These are phyloP conservation scores for Trinorchestia longiramus DNA, from an alignment of 1,140 invertebrate genomes.

Conservation along the genomic window DNA sequence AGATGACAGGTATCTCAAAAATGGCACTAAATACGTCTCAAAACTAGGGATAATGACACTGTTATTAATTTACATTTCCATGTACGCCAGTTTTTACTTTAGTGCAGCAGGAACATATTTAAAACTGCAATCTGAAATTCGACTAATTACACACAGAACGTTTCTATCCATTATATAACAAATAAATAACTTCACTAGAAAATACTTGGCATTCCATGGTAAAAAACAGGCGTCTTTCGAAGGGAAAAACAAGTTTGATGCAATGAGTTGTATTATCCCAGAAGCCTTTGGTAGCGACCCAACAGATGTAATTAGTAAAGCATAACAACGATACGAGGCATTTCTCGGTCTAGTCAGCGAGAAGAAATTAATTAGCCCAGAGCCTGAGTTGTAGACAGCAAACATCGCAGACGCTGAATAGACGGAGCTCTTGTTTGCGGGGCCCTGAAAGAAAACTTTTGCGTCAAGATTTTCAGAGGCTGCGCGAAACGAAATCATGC, in stretches of 20 bases:
- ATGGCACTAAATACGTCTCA: background rate
- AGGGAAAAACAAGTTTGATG: background rate
- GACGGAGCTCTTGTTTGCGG: background rate
- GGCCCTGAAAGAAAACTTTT: background rate
- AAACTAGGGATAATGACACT: background rate
- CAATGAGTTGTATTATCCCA: background rate
- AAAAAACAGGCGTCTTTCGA: background rate
- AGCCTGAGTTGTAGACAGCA: background rate
- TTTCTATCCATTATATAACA: background rate
- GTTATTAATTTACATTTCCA: background rate
- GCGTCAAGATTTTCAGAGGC: background rate
- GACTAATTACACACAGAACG: background rate
- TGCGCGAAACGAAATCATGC: background rate
- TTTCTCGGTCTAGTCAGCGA: constrained; percentile 27
- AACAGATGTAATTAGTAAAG: constrained; percentile 22
- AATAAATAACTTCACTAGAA: background rate
- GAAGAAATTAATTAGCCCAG: constrained; percentile 17
- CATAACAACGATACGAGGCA: background rate
- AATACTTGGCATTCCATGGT: background rate
- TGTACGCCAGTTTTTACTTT: background rate
- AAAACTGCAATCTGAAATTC: background rate
- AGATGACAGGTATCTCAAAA: background rate
- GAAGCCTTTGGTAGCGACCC: background rate
- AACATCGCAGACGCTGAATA: constrained; percentile 22
- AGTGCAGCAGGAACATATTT: background rate